phyloP scores from a whole-genome alignment of 1,140 invertebrate species.

The Orchestia grillus region DNA sequence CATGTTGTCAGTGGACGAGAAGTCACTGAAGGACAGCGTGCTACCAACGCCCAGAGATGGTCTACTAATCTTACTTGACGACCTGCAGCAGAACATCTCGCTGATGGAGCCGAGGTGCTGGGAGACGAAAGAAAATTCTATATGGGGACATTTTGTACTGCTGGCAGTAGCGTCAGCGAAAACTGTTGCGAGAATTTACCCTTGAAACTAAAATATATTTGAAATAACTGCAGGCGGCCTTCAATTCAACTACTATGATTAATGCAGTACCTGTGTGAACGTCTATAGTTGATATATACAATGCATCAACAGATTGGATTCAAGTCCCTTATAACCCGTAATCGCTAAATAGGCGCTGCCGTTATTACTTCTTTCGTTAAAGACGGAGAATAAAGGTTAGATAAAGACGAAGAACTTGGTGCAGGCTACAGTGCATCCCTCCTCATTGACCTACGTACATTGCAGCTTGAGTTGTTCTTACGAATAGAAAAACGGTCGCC shows the following conservation, averaged over 20 bases:
- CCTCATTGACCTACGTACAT: background rate
- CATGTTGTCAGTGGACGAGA: background rate
- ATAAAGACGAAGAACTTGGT: background rate
- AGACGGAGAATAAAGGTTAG: background rate
- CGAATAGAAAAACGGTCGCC: background rate
- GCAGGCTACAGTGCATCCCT: background rate
- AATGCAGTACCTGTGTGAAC: background rate
- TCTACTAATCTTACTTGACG: background rate
- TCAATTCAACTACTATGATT: background rate
- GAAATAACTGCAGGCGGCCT: background rate
- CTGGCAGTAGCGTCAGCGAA: background rate
- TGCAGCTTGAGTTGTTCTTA: background rate
- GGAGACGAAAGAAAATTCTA: background rate
- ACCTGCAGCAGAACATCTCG: background rate
- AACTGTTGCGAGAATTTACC: background rate
- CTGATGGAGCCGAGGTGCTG: background rate
- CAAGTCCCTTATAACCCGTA: background rate
- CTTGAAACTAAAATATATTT: background rate
- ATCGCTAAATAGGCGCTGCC: background rate
- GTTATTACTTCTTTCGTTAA: background rate
- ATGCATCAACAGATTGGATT: no score
- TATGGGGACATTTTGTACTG: background rate
- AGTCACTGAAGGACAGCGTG: background rate
- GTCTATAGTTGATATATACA: background rate
- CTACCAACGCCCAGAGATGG: background rate